Percentiles rank a stretch among this genome's conserved stretches.
Conservation (phyloP, 1,140 invertebrate genomes). For the Leptestheria dahalacensis region DNA sequence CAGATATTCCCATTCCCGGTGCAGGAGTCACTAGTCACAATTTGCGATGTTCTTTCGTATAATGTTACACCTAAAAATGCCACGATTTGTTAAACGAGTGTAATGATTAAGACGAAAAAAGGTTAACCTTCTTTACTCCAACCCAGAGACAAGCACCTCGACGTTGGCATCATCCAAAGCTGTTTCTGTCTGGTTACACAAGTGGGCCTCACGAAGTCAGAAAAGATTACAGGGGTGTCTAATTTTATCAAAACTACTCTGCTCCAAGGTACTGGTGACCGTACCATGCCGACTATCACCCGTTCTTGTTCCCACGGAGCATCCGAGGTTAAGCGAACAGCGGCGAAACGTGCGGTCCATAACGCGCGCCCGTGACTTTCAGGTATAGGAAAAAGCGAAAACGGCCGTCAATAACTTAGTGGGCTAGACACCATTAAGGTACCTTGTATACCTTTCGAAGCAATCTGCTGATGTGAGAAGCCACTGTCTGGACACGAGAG, state of each 20-base stretch:
- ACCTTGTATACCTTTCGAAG: conserved; percentile 47
- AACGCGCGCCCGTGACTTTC: conserved; percentile 19
- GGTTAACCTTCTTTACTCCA: conserved; percentile 11
- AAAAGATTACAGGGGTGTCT: conserved; percentile 53
- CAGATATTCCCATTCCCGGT: conserved; percentile 3
- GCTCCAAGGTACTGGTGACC: conserved; percentile 73
- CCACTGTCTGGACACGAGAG: conserved; percentile 61
- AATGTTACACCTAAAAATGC: conserved; percentile 1
- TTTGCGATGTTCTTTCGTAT: conserved; percentile 6
- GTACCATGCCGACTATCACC: conserved; percentile 73
- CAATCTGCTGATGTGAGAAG: conserved; percentile 70
- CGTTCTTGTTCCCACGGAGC: conserved; percentile 74
- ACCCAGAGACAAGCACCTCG: conserved; percentile 8
- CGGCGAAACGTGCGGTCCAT: conserved; percentile 45
- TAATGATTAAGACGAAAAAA: not conserved
- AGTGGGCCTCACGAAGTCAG: conserved; percentile 65
- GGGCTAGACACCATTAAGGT: not conserved
- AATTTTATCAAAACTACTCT: conserved; percentile 64
- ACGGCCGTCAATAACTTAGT: too few species aligned
- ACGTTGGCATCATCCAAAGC: not conserved
- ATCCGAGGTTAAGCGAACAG: conserved; percentile 41
- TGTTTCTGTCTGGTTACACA: conserved; percentile 36
- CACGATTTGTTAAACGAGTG: not conserved
- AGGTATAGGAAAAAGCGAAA: not conserved
- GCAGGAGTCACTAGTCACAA: not conserved